phyloP scores from a whole-genome alignment of 2,888 invertebrate species.

The Eustalomyia histrio region DNA sequence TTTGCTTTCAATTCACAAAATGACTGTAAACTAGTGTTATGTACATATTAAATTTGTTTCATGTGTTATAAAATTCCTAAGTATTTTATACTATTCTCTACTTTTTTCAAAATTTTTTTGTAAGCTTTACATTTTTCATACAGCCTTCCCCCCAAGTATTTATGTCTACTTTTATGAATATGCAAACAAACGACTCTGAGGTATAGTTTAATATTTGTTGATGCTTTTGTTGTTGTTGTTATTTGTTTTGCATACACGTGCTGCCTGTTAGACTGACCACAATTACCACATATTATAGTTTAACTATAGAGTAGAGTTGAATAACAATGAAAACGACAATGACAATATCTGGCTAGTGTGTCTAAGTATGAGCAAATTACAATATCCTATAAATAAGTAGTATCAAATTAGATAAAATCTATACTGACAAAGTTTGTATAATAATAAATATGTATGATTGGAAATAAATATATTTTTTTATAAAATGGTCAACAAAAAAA shows the following conservation, averaged over 20 bases:
- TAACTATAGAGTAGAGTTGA: constrained; percentile 49
- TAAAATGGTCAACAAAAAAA: not conserved
- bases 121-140: not conserved
- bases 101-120: no score
- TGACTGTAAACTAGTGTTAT: no score
- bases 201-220: constrained; percentile 44
- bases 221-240: not conserved
- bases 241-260: constrained; percentile 34
- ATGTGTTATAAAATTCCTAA: no score
- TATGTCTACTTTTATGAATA: not conserved
- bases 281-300: constrained; percentile 59
- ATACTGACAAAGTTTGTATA: not conserved
- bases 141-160: no score
- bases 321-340: constrained; percentile 38
- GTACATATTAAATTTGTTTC: no score
- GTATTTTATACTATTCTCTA: not conserved
- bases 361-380: constrained; percentile 42
- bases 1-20: no score
- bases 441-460: not conserved
- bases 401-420: not conserved
- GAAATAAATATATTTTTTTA: not conserved
- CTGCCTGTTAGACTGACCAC: constrained; percentile 57
- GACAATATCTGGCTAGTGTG: not conserved
- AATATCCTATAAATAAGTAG: constrained; percentile 42
- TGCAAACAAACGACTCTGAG: not conserved